These are phyloP conservation scores for Willisornis vidua DNA, from an alignment of 2,113 vertebrate species.

Conservation along the genomic window DNA sequence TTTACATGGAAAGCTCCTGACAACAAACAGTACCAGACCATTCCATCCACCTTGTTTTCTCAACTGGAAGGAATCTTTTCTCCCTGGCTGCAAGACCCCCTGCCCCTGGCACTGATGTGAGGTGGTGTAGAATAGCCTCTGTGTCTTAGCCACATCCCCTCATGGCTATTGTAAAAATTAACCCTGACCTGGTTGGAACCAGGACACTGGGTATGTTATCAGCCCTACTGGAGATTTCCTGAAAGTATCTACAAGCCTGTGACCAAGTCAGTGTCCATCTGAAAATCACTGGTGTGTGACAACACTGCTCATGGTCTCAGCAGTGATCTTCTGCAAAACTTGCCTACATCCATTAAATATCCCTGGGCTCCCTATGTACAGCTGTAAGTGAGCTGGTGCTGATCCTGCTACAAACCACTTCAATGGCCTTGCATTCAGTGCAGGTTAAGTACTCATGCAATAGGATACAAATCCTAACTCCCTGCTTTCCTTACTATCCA, in stretches of 20 bases:
- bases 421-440: background rate
- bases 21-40: background rate
- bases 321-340: background rate
- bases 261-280: background rate
- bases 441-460: background rate
- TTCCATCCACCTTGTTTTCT: background rate
- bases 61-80: background rate
- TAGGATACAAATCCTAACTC: background rate
- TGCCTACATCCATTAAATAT: background rate
- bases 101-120: background rate
- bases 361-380: background rate
- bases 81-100: background rate
- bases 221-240: background rate
- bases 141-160: background rate
- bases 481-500: background rate
- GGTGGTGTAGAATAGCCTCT: background rate
- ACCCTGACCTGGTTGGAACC: no score
- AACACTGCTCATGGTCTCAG: background rate
- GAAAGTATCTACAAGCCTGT: background rate
- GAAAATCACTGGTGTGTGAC: background rate
- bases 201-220: background rate
- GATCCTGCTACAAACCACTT: background rate
- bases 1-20: background rate
- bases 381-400: background rate
- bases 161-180: background rate